Conservation (phyloP, 2,888 invertebrate genomes). For the Drepana falcataria region DNA sequence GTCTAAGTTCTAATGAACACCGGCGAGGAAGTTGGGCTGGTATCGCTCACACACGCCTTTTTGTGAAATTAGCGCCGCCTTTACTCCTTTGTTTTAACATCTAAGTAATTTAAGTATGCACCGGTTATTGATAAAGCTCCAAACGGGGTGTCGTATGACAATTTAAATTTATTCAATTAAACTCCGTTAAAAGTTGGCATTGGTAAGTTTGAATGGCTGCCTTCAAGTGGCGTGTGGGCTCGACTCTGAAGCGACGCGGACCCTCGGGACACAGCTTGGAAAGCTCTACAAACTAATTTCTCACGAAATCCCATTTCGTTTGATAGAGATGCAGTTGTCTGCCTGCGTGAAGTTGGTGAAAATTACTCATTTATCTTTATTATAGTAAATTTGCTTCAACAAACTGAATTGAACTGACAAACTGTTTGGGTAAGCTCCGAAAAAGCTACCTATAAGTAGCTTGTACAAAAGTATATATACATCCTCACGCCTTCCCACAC, state of each 20-base stretch:
- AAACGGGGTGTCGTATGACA: slow-evolving; percentile 19
- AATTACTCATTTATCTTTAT: too few species aligned
- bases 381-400: too few species aligned
- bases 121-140: slow-evolving; percentile 12
- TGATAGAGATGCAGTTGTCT: slow-evolving; percentile 7
- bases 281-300: slow-evolving; percentile 53
- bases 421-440: too few species aligned
- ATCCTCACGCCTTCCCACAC: too few species aligned
- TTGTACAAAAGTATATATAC: too few species aligned
- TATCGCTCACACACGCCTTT: slow-evolving; percentile 45
- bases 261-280: slow-evolving; percentile 37
- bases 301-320: slow-evolving; percentile 36
- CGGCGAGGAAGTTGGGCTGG: slow-evolving; percentile 58
- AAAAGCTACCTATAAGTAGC: too few species aligned
- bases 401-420: too few species aligned
- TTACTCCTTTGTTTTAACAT: slow-evolving; percentile 28
- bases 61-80: slow-evolving; percentile 30
- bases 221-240: slow-evolving; percentile 34
- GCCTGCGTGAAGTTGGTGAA: neutral
- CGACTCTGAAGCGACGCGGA: slow-evolving; percentile 37
- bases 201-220: slow-evolving; percentile 29
- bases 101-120: slow-evolving; percentile 20
- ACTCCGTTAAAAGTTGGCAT: slow-evolving; percentile 27
- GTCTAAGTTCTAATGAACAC: slow-evolving; percentile 77
- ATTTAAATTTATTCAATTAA: slow-evolving; percentile 38